Evolutionary conservation across 2,113 vertebrate genomes (phyloP).

Genomic region (Gnathonemus echidnorhynchus): DNA sequence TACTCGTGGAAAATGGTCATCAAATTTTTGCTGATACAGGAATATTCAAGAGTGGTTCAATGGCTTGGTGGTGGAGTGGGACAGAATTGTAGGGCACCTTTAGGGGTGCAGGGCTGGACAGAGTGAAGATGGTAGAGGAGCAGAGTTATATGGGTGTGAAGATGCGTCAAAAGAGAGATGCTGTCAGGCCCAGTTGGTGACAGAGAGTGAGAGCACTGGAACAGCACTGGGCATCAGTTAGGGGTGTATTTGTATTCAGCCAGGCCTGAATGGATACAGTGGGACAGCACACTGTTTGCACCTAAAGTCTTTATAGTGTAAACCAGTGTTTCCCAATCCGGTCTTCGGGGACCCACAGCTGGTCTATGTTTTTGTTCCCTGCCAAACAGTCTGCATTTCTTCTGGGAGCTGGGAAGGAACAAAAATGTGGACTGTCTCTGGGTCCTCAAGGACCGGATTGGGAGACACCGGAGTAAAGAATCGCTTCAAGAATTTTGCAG

Average conservation of each 20-base stretch:
- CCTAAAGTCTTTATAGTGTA: not conserved
- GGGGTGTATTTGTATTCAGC: not conserved
- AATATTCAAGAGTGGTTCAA: not conserved
- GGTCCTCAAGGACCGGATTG: no score
- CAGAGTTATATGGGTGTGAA: not conserved
- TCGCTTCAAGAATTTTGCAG: not conserved
- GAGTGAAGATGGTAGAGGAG: not conserved
- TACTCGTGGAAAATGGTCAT: not conserved
- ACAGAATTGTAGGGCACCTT: not conserved
- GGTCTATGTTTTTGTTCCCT: not conserved
- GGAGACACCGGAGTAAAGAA: not conserved
- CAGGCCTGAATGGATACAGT: not conserved
- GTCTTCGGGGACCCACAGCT: not conserved
- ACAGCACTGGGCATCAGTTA: not conserved
- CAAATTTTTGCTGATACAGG: not conserved
- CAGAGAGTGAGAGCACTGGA: not conserved
- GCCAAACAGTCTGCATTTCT: not conserved
- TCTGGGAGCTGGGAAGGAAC: not conserved
- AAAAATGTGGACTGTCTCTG: not conserved
- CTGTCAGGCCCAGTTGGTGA: not conserved
- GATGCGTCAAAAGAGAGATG: not conserved
- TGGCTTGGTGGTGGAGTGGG: not conserved
- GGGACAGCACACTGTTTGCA: not conserved
- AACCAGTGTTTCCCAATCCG: not conserved
- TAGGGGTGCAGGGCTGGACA: not conserved